Conservation (phyloP, 2,888 invertebrate genomes). For the Heteropelma amictum region DNA sequence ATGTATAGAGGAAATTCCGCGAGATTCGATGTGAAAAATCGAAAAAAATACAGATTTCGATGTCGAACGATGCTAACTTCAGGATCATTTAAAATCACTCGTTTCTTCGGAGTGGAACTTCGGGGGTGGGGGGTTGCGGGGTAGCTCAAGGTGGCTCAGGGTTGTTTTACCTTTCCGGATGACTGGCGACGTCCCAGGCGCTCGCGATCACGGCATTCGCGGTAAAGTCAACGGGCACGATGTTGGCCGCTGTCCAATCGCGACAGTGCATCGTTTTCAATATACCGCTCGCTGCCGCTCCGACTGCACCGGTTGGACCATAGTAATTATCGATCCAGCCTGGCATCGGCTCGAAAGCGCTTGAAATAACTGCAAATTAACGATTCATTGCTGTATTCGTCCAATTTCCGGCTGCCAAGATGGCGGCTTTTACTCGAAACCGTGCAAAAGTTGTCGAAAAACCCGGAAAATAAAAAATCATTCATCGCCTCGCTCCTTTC, state of each 20-base stretch:
- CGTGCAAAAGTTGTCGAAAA: too few species aligned
- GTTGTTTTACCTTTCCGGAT: constrained; percentile 66
- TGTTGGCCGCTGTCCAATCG: constrained; percentile 82
- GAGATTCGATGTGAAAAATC: neutral
- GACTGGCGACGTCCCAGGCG: constrained; percentile 80
- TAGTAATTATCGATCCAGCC: constrained; percentile 91
- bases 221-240: constrained; percentile 87
- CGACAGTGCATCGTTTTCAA: constrained; percentile 84
- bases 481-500: too few species aligned
- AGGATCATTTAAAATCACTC: too few species aligned
- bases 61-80: too few species aligned
- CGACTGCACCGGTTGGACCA: constrained; percentile 84
- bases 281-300: constrained; percentile 83
- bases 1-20: too few species aligned
- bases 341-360: constrained; percentile 81
- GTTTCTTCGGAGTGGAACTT: too few species aligned
- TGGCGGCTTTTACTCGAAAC: too few species aligned
- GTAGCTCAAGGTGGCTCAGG: too few species aligned
- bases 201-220: constrained; percentile 85
- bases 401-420: too few species aligned
- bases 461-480: too few species aligned
- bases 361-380: constrained; percentile 79
- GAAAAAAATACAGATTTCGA: neutral
- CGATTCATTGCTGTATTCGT: too few species aligned
- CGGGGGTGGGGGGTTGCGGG: too few species aligned